Conservation (phyloP, 1,140 invertebrate genomes). For the Gryllus bimaculatus region DNA sequence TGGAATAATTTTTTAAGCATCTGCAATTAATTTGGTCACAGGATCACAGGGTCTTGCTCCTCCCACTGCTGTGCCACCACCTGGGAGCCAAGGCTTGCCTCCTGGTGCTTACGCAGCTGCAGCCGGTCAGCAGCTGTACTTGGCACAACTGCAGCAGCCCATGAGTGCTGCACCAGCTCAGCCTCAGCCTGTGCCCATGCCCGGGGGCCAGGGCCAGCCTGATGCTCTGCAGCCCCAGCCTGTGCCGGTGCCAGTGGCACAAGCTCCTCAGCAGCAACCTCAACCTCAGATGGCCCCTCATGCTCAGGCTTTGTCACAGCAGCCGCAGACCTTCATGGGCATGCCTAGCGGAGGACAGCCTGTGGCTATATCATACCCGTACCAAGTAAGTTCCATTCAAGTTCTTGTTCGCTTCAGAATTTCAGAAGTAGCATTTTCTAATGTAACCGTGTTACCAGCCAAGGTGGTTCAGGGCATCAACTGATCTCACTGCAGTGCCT, state of each 20-base stretch:
- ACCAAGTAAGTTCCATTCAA: constrained; percentile 10
- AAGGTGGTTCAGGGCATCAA: no score
- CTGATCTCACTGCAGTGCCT: no score
- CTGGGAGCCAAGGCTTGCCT: background rate
- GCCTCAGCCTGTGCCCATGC: background rate
- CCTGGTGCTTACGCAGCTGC: constrained; percentile 7
- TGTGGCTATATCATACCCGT: constrained; percentile 16
- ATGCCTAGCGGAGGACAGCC: background rate
- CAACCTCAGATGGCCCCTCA: constrained; percentile 8
- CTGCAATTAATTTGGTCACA: background rate
- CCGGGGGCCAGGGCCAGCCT: background rate
- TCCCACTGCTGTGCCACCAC: background rate
- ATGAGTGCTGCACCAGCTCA: background rate
- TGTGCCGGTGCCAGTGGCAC: constrained; percentile 12
- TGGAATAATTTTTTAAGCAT: no score
- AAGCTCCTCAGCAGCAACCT: background rate
- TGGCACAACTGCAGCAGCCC: constrained; percentile 5
- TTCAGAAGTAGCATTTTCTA: no score
- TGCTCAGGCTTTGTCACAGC: background rate
- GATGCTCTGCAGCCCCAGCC: background rate
- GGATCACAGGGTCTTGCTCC: constrained; percentile 4
- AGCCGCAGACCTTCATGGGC: constrained; percentile 18
- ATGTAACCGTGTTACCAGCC: no score
- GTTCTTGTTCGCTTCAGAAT: background rate
- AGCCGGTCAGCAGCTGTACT: constrained; percentile 8